Evolutionary conservation across 2,888 invertebrate genomes (phyloP), one percentile per base, ranked within the genome.

Genomic region (Drymonia ruficornis): DNA sequence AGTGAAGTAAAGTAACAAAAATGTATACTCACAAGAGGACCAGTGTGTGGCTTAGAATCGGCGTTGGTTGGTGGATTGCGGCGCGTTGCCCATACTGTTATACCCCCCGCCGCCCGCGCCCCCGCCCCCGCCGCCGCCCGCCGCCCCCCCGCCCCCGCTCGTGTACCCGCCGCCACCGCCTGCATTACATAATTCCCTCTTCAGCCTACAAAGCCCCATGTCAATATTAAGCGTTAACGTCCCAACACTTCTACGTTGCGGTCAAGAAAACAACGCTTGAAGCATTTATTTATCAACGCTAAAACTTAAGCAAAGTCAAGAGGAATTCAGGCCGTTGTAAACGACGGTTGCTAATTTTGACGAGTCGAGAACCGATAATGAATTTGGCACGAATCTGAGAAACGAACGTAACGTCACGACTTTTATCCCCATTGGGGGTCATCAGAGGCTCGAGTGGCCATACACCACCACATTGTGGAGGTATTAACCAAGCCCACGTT

Each of bases 11-110:
- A 36, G 36, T 12, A 40, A n/a, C 23, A 31, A 47, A 47, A 12
- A 15, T 34, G 16, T 34, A 47, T 47, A 89, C 89, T 90, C 65
- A 89, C 90, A 89, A 89, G 87, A 89, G 80, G 61, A 61, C n/a
- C 48, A 31, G 46, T 18, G 8, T 16, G 38, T 11, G 44, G 56
- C 48, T 69, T 87, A 91, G 77, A 83, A 90, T 38, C 89, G 79
- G 50, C 87, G 83, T 57, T 84, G 86, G 63, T 76, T 81, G 61
- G 77, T 67, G 34, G 73, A 7, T 28, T 65, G 67, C 67, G 53
- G 67, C 62, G 67, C 65, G 50, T 63, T 65, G 52, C 79, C 82
- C 63, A 72, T 61, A 67, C 54, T 73, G 65, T 66, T 44, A 0
- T 54, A 72, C 47, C 70, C 71, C 36, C 61, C 61, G 49, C 57